Base-by-base conservation (phyloP, 2,797 vertebrate genomes). In the Rhinogobio ventralis region DNA sequence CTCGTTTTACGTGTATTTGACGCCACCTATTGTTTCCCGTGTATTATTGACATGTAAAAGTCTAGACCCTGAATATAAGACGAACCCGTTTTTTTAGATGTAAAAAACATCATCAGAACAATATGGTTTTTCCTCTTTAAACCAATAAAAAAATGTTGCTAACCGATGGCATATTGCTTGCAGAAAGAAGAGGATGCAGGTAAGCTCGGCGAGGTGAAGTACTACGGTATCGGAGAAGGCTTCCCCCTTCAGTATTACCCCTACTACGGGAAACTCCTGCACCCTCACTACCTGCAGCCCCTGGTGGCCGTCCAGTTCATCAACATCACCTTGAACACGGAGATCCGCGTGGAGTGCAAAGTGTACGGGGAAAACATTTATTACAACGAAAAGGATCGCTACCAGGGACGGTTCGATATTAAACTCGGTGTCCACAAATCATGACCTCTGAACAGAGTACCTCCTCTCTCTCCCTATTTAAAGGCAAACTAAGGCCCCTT, bases 211-310 rank as follows among this genome's bases (percentile, higher is more conserved):
- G 88, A 88, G 0, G 91, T 99, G 53, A 95, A 95, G 83, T 99
- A 98, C 91, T 95, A 93, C 0, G 97, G 98, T 14, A 95, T 99
- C 67, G 92, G 89, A 2, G 62, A 86, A 0, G 98, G 98, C 68
- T 99, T 99, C 73, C 97, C 96, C 6, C 93, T 99, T 89, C 97
- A 99, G 92, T 99, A 98, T 86, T 99, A 99, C 86, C 98, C 98
- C 0, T 99, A 99, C 92, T 99, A 99, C 0, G 98, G 98, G 83
- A 97, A 95, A 90, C 93, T 96, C 76, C 95, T 99, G 87, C 98
- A 99, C 90, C 93, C 94, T 0, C 93, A 95, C 7, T 99, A 99
- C 94, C 93, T 97, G 86, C 98, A 99, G 93, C 98, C 98, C 0
- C 96, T 99, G 90, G 92, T 99, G 92, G 98, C 97, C 0, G 91